These are phyloP conservation scores for Xestobium rufovillosum DNA, from an alignment of 2,888 invertebrate species.

Conservation along the genomic window DNA sequence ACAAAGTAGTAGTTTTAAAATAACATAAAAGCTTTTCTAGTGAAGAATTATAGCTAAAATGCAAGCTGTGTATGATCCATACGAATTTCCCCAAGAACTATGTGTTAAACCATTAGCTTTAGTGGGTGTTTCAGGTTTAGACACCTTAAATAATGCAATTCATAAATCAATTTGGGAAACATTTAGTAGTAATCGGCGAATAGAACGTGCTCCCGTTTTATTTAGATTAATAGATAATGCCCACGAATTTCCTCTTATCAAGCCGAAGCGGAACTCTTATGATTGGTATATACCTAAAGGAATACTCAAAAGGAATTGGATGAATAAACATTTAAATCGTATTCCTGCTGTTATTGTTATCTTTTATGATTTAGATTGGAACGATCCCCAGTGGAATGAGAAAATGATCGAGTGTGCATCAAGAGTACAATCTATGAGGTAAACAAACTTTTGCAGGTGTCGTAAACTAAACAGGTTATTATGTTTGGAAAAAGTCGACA, in stretches of 20 bases:
- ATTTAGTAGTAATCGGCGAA: conserved; percentile 72
- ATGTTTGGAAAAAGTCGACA: too few relatives aligned
- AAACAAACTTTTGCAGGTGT: conserved; percentile 19
- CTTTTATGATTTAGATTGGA: conserved; percentile 97
- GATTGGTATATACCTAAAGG: conserved; percentile 95
- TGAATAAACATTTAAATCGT: conserved; percentile 81
- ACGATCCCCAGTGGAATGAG: conserved; percentile 88
- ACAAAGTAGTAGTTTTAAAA: too few relatives aligned
- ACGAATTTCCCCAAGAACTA: conserved; percentile 75
- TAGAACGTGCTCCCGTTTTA: conserved; percentile 75
- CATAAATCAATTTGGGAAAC: conserved; percentile 93
- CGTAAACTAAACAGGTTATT: too few relatives aligned
- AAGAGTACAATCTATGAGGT: conserved; percentile 72
- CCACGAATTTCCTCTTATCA: conserved; percentile 81
- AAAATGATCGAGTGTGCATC: conserved; percentile 91
- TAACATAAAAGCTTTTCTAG: too few relatives aligned
- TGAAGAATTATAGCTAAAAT: too few relatives aligned
- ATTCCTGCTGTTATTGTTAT: conserved; percentile 90
- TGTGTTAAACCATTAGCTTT: conserved; percentile 77
- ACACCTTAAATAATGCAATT: conserved; percentile 72
- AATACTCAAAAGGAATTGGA: conserved; percentile 90
- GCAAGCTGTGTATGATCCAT: too few relatives aligned
- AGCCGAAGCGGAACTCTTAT: conserved; percentile 82
- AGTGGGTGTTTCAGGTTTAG: conserved; percentile 82
- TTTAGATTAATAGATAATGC: conserved; percentile 75